Conservation (phyloP, 2,888 invertebrate genomes). For the Gymnosoma rotundatum region DNA sequence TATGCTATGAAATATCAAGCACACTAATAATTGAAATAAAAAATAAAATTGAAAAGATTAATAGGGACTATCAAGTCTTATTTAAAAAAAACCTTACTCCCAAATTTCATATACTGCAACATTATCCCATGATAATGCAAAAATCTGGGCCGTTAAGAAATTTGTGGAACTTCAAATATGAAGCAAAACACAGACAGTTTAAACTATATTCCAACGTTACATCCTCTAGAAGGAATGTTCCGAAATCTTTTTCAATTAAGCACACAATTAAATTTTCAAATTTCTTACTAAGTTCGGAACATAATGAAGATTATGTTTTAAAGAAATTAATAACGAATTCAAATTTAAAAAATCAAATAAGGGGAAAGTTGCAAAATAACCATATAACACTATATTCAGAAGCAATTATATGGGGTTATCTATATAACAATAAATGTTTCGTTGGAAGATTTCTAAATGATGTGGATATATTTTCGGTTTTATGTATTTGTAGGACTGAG, state of each 20-base stretch:
- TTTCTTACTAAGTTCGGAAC: not conserved
- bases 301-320: no score
- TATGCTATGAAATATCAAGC: not conserved
- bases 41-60: not conserved
- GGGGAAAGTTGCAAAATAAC: no score
- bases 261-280: not conserved
- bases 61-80: not conserved
- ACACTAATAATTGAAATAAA: not conserved
- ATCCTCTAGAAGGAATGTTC: not conserved
- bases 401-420: no score
- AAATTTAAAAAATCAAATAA: no score
- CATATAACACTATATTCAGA: no score
- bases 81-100: conserved; percentile 3
- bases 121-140: not conserved
- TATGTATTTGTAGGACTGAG: no score
- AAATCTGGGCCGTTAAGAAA: not conserved
- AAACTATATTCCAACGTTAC: not conserved
- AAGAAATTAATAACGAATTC: no score
- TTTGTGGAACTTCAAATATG: conserved; percentile 7
- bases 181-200: not conserved
- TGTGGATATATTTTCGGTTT: no score
- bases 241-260: not conserved
- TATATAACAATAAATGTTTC: no score
- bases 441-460: no score
- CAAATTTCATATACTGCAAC: not conserved